These are phyloP conservation scores for Phlogophora meticulosa DNA, from an alignment of 2,888 invertebrate genomes.

Conservation along the genomic window DNA sequence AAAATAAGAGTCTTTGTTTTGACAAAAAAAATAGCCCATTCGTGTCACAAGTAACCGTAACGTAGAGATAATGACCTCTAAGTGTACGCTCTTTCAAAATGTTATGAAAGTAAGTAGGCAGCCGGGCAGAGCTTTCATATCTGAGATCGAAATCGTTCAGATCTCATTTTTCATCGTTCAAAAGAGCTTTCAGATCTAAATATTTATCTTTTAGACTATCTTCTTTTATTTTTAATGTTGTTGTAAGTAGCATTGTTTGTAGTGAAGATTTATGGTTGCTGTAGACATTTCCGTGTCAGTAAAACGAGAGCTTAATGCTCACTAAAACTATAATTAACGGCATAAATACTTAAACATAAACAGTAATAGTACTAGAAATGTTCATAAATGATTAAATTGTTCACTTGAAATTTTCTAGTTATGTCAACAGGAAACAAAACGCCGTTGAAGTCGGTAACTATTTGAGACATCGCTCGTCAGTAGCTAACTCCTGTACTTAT, in stretches of 20 bases:
- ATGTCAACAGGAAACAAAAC: slow-evolving; percentile 25
- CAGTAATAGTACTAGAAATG: not conserved
- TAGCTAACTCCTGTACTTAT: slow-evolving; percentile 42
- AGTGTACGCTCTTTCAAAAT: slow-evolving; percentile 65
- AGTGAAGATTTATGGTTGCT: slow-evolving; percentile 33
- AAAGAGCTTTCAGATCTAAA: slow-evolving; percentile 60
- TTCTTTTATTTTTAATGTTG: slow-evolving; percentile 32
- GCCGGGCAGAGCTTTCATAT: slow-evolving; percentile 50
- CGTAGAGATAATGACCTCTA: slow-evolving; percentile 59
- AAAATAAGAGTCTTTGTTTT: slow-evolving; percentile 61
- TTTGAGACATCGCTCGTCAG: slow-evolving; percentile 38
- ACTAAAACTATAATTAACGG: slow-evolving; percentile 15
- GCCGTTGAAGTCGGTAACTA: slow-evolving; percentile 25
- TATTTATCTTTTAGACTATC: slow-evolving; percentile 59
- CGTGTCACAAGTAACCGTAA: slow-evolving; percentile 61
- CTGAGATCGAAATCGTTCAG: slow-evolving; percentile 57
- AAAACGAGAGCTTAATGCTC: slow-evolving; percentile 17
- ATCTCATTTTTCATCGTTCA: slow-evolving; percentile 63
- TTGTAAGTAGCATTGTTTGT: slow-evolving; percentile 43
- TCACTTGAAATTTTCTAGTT: slow-evolving; percentile 19
- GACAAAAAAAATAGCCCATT: slow-evolving; percentile 37
- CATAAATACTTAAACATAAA: slow-evolving; percentile 7
- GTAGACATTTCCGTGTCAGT: slow-evolving; percentile 37
- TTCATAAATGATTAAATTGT: slow-evolving; percentile 11
- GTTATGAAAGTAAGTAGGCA: slow-evolving; percentile 62